Conservation (phyloP, 1,140 invertebrate genomes). For the Glossosoma conforme region DNA sequence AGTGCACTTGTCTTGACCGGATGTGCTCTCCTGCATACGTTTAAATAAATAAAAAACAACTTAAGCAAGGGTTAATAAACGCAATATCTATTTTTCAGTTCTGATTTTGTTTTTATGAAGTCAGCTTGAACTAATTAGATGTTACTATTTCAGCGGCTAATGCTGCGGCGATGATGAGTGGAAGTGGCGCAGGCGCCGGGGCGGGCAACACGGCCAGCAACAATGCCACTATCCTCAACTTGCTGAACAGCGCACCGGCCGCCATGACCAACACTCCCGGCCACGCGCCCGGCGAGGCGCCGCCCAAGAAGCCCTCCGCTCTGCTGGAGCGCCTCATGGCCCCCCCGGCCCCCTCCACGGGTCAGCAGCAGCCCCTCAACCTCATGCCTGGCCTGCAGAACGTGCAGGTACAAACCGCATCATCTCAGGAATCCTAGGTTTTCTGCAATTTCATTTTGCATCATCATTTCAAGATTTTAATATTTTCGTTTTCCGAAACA, state of each 20-base stretch:
- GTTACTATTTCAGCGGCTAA: constrained; percentile 37
- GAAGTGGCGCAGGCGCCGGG: neutral
- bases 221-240: constrained; percentile 67
- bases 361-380: constrained; percentile 64
- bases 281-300: constrained; percentile 37
- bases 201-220: constrained; percentile 45
- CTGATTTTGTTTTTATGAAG: too few relatives aligned
- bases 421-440: too few relatives aligned
- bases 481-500: too few relatives aligned
- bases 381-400: constrained; percentile 72
- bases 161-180: constrained; percentile 50
- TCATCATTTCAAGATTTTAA: too few relatives aligned
- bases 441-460: too few relatives aligned
- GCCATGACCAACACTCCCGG: constrained; percentile 54
- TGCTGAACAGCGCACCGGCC: constrained; percentile 68
- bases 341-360: constrained; percentile 38
- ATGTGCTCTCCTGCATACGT: too few relatives aligned
- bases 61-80: too few relatives aligned
- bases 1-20: too few relatives aligned
- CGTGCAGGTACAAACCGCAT: constrained; percentile 68
- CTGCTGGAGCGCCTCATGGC: constrained; percentile 44
- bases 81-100: too few relatives aligned
- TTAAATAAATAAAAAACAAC: too few relatives aligned
- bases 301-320: constrained; percentile 37
- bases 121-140: too few relatives aligned